phyloP scores from a whole-genome alignment of 2,888 invertebrate genomes.

The Agrilus mali region DNA sequence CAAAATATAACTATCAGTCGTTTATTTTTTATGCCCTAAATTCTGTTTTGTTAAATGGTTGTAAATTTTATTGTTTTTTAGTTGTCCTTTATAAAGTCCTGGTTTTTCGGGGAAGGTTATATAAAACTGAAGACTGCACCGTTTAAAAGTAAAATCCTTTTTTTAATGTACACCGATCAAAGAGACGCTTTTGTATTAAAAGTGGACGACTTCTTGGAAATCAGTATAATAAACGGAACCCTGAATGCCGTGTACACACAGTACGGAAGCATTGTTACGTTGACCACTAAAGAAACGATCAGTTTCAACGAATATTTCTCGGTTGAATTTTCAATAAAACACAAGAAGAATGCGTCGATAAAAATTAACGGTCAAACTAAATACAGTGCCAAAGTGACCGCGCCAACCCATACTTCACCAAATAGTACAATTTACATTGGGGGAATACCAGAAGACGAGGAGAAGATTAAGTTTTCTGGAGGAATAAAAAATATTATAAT shows the following conservation, averaged over 20 bases:
- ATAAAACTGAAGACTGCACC: slow-evolving; percentile 46
- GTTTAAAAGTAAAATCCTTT: slow-evolving; percentile 9
- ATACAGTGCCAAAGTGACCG: slow-evolving; percentile 1
- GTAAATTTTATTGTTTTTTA: slow-evolving; percentile 13
- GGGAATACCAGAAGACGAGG: slow-evolving; percentile 6
- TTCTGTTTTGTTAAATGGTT: no score
- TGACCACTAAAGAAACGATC: slow-evolving; percentile 7
- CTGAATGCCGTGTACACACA: slow-evolving; percentile 8
- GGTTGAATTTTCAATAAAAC: slow-evolving; percentile 9
- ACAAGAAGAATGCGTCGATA: slow-evolving; percentile 5
- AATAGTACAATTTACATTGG: slow-evolving; percentile 6
- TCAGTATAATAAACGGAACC: slow-evolving; percentile 1
- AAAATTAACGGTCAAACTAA: slow-evolving; percentile 8
- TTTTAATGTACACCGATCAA: slow-evolving; percentile 12
- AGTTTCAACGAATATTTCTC: slow-evolving; percentile 15
- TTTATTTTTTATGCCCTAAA: not conserved
- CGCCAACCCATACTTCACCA: not conserved
- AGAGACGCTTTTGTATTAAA: slow-evolving; percentile 10
- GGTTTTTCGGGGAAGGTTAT: slow-evolving; percentile 69
- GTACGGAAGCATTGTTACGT: slow-evolving; percentile 6
- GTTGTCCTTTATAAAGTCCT: slow-evolving; percentile 44
- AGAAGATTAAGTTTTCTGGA: slow-evolving; percentile 38
- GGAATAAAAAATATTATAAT: slow-evolving; percentile 75
- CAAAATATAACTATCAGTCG: not conserved
- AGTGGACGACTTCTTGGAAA: slow-evolving; percentile 1